Evolutionary conservation across 2,113 vertebrate genomes (phyloP).

Genomic region (Dromas ardeola): DNA sequence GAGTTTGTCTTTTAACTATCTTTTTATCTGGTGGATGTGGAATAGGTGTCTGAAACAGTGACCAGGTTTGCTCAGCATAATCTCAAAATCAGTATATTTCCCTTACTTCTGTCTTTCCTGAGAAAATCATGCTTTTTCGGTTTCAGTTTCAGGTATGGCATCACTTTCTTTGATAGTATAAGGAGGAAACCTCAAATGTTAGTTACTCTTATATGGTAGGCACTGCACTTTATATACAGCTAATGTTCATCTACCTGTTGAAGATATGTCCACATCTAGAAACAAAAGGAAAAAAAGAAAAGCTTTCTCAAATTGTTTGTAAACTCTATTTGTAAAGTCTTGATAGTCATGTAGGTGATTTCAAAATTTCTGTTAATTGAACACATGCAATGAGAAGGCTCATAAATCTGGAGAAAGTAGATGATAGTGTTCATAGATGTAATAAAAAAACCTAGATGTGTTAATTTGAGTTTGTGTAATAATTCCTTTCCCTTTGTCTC

Average conservation of each 20-base stretch:
- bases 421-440: background rate
- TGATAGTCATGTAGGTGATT: background rate
- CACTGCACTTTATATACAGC: background rate
- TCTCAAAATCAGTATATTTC: background rate
- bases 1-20: background rate
- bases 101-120: background rate
- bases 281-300: background rate
- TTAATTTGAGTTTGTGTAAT: background rate
- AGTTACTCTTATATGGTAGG: background rate
- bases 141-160: background rate
- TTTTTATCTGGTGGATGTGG: background rate
- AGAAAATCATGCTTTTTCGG: background rate
- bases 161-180: background rate
- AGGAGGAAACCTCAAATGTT: background rate
- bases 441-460: background rate
- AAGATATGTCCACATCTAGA: background rate
- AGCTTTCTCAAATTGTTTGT: background rate
- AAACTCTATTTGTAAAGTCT: background rate
- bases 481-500: background rate
- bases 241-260: background rate
- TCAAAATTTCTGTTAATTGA: slow-evolving; percentile 22
- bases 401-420: background rate
- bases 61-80: background rate
- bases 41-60: background rate
- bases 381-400: background rate